Evolutionary conservation across 1,140 invertebrate genomes (phyloP), one percentile per base, ranked within the genome.

Genomic region (Hesperophylax magnus): DNA sequence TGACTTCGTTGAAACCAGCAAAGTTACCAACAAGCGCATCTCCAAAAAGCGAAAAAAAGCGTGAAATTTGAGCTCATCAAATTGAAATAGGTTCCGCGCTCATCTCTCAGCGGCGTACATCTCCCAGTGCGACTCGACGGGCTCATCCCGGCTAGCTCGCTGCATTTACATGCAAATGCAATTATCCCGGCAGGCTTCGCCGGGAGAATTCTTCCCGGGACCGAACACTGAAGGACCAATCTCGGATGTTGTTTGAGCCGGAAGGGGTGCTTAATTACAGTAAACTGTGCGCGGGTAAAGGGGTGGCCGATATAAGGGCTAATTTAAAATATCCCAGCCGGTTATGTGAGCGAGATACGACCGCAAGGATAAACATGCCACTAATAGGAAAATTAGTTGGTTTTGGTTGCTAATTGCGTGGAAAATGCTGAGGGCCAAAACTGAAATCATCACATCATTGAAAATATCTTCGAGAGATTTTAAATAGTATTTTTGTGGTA

Each of bases 91-190:
- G 58, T 61, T 61, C 58, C 20, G 14, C 18, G 18, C 24, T 61
- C 24, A 61, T 61, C 58, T 20, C 24, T 18, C 56, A n/a, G n/a
- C 24, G 0, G 18, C 20, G 20, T 4, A 18, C 56, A 58, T 54
- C 53, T 7, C 53, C 11, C n/a, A 54, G 5, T 24, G 24, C 11
- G n/a, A 39, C 67, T 15, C 8, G 67, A n/a, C 67, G n/a, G 34
- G 63, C n/a, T 52, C 39, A 69, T 24, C 61, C 24, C 61, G 39
- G 39, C 11, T 2, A 17, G 61, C 20, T 17, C 61, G 34, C n/a
- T 71, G 67, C 67, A 71, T 71, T 71, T 71, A 71, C 67, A 71
- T 71, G 67, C 67, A 71, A 71, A 71, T 71, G 67, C 67, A 71
- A 71, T 71, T 71, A 71, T 71, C 31, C 67, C 67, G 67, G 67